Evolutionary conservation across 1,140 invertebrate species (phyloP), one percentile per base, ranked within the genome.

Genomic region (Drosophila teissieri): DNA sequence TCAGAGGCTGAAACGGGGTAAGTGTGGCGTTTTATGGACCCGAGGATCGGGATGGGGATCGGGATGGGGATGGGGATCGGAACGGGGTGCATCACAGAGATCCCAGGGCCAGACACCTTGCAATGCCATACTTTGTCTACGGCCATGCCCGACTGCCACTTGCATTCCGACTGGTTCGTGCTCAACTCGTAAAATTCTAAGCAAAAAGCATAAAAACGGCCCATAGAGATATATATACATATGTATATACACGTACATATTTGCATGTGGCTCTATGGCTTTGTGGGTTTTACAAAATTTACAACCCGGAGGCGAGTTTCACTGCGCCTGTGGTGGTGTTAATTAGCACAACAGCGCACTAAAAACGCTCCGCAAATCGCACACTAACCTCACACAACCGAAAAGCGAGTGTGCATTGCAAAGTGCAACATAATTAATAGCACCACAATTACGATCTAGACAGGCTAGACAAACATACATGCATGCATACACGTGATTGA

Each of bases 321-420:
- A n/a, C 58, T 53, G 57, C 22, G 74, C 54, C 61, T 60, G 4
- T 77, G 78, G 46, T 82, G 78, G 54, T 86, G 63, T 73, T 89
- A 88, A 88, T 88, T 89, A 69, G 76, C 76, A 63, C 80, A 88
- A 69, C 80, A 79, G 24, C 22, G 60, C 42, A 37, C 34, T 42
- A 58, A 56, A 82, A 88, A 60, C 61, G 69, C 61, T 61, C 84
- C 61, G 44, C 19, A 27, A 69, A 53, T 51, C 40, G 36, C 57
- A 63, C 61, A 44, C 83, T 86, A 86, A 86, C 83, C 83, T 88
- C 79, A 52, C 65, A 52, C 83, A 88, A 88, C 67, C 37, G n/a
- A 64, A 57, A 64, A 51, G 14, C 44, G 42, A 60, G 73, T 78
- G 55, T 48, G 46, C 63, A 15, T n/a, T 12, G 31, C 45, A 61